Evolutionary conservation across 2,888 invertebrate species (phyloP).

Genomic region (Agrenia bidenticulata): DNA sequence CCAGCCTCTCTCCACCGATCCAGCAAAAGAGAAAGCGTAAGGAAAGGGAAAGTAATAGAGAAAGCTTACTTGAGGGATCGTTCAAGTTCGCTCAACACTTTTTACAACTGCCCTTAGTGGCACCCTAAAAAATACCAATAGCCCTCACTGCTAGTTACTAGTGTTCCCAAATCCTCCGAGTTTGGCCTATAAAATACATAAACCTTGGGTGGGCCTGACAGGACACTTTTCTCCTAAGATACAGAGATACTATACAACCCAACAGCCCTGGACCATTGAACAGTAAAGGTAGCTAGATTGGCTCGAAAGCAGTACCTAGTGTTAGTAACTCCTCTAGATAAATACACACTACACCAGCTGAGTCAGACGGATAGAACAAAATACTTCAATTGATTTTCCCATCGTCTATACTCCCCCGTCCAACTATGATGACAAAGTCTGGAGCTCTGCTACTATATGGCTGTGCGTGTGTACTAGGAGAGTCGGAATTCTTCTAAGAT

Average conservation of each 20-base stretch:
- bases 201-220: constrained; percentile 7
- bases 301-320: too few species aligned
- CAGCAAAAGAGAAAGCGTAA: not conserved
- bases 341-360: not conserved
- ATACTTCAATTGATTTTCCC: constrained; percentile 11
- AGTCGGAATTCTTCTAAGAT: not conserved
- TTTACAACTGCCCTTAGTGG: constrained; percentile 1
- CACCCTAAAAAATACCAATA: too few species aligned
- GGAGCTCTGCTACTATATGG: too few species aligned
- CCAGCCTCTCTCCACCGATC: too few species aligned
- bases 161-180: not conserved
- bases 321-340: too few species aligned
- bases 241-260: too few species aligned
- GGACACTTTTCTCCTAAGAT: not conserved
- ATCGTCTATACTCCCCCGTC: too few species aligned
- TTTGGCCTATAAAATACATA: not conserved
- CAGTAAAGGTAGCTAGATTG: not conserved
- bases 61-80: constrained; percentile 17
- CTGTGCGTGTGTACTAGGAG: too few species aligned
- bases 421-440: too few species aligned
- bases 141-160: not conserved
- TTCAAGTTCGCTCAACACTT: constrained; percentile 14
- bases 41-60: constrained; percentile 9
- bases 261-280: too few species aligned
- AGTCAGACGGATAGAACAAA: not conserved